A percentile compares a stretch with the other conserved stretches of the same genome.
These are phyloP conservation scores for Danio rerio DNA, from an alignment of 2,113 vertebrate species.

Conservation along the genomic window DNA sequence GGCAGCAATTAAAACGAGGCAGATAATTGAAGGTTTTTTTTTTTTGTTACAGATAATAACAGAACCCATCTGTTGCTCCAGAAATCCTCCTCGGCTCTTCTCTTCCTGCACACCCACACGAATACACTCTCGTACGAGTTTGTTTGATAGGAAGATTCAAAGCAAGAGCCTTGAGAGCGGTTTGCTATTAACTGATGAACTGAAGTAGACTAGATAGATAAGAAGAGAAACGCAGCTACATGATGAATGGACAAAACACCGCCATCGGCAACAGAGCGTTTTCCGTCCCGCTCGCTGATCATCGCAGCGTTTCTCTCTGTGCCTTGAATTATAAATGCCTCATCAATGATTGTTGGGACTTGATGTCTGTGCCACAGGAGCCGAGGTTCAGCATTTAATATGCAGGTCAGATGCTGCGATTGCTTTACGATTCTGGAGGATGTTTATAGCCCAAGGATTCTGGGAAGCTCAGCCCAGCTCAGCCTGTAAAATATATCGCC, in stretches of 20 bases:
- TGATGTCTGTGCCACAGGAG: constrained; percentile 14
- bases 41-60: constrained; percentile 50
- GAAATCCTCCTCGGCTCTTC: constrained; percentile 45
- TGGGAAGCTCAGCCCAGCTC: constrained; percentile 39
- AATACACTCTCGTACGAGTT: neutral
- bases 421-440: constrained; percentile 16
- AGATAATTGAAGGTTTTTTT: constrained; percentile 52
- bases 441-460: constrained; percentile 32
- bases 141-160: neutral
- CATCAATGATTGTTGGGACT: constrained; percentile 25
- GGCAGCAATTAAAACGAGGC: constrained; percentile 63
- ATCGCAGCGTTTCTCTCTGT: constrained; percentile 12
- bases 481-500: constrained; percentile 48
- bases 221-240: neutral
- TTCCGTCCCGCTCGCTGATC: neutral
- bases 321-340: constrained; percentile 33
- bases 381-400: constrained; percentile 18
- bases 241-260: constrained; percentile 19
- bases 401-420: constrained; percentile 24
- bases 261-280: neutral
- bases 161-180: neutral
- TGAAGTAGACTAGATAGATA: neutral
- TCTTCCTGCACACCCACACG: neutral
- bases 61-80: constrained; percentile 48
- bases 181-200: constrained; percentile 19